These are phyloP conservation scores for Procambarus virginalis DNA, from an alignment of 1,140 invertebrate genomes.

Conservation along the genomic window DNA sequence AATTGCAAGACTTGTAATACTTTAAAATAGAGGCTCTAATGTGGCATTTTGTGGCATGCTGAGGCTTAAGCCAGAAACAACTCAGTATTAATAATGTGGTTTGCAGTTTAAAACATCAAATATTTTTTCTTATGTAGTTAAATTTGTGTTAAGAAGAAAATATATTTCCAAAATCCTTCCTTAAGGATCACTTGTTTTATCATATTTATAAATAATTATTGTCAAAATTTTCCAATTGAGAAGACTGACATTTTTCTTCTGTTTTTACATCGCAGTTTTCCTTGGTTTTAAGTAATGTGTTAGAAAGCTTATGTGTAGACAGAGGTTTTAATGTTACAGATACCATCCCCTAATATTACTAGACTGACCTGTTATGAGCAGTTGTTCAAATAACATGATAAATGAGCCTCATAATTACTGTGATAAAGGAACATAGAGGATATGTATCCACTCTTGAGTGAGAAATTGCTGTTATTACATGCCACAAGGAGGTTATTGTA, in stretches of 20 bases:
- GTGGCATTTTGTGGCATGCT: conserved; percentile 55
- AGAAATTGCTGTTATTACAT: conserved; percentile 44
- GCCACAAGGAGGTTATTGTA: conserved; percentile 59
- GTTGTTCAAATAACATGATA: conserved; percentile 42
- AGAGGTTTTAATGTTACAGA: conserved; percentile 18
- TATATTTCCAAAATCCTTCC: background rate
- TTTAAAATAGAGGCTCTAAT: conserved; percentile 44
- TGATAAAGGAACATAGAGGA: conserved; percentile 62
- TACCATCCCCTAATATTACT: conserved; percentile 14
- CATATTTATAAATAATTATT: background rate
- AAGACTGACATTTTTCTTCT: conserved; percentile 15
- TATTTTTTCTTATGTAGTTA: conserved; percentile 18
- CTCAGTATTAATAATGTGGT: conserved; percentile 51
- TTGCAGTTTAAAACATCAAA: conserved; percentile 24
- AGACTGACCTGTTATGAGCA: background rate
- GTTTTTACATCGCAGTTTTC: conserved; percentile 40
- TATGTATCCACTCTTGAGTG: conserved; percentile 57
- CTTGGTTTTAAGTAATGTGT: conserved; percentile 40
- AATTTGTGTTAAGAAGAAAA: background rate
- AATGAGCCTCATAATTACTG: conserved; percentile 59
- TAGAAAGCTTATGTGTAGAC: conserved; percentile 44
- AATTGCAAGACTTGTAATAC: conserved; percentile 12
- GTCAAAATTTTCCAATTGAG: background rate
- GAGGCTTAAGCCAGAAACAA: conserved; percentile 29
- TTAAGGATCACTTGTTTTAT: conserved; percentile 8